These are phyloP conservation scores for Diplodus sargus DNA, from an alignment of 2,797 vertebrate species.

Conservation along the genomic window DNA sequence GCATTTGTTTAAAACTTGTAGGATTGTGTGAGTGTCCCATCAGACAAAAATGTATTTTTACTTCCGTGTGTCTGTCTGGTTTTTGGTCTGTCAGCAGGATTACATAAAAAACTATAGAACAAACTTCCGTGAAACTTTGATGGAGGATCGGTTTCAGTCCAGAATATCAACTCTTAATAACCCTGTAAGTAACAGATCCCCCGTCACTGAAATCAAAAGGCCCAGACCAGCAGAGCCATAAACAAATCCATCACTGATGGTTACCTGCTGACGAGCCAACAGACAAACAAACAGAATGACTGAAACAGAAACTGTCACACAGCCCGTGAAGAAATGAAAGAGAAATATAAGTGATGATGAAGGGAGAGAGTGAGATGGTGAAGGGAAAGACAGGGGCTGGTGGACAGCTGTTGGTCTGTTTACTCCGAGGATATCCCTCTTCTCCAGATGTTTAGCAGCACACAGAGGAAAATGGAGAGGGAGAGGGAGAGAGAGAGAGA, in stretches of 20 bases:
- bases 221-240: constrained; percentile 20
- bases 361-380: constrained; percentile 54
- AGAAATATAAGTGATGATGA: constrained; percentile 59
- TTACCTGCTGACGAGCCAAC: constrained; percentile 49
- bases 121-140: no score
- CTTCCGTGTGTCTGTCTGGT: no score
- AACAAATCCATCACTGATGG: constrained; percentile 62
- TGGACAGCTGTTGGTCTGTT: constrained; percentile 84
- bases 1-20: no score
- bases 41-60: not conserved
- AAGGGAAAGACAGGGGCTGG: constrained; percentile 64
- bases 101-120: no score
- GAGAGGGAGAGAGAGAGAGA: constrained; percentile 33
- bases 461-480: constrained; percentile 68
- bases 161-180: no score
- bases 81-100: no score
- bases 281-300: constrained; percentile 41
- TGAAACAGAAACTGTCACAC: constrained; percentile 45
- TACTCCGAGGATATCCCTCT: constrained; percentile 75
- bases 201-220: constrained; percentile 40
- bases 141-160: no score
- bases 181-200: not conserved
- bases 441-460: constrained; percentile 83
- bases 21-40: not conserved
- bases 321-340: constrained; percentile 23